These are phyloP conservation scores for Cantharis flavilabris DNA, from an alignment of 2,888 invertebrate genomes.

Conservation along the genomic window DNA sequence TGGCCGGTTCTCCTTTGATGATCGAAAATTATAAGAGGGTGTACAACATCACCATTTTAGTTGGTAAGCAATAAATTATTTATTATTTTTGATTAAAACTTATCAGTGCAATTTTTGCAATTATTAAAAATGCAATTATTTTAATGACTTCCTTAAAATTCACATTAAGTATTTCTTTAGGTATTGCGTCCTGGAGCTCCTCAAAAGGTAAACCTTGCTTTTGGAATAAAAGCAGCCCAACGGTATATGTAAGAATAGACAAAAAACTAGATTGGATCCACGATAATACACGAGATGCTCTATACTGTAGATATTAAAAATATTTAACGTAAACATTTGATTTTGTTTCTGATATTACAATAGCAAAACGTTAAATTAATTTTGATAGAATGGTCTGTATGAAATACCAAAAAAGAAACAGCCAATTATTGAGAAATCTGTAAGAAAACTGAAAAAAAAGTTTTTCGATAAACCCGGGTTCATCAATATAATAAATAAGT, in stretches of 20 bases:
- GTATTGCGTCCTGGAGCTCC: conserved; percentile 66
- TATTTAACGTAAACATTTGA: neutral
- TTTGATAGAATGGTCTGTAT: neutral
- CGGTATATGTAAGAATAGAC: conserved; percentile 61
- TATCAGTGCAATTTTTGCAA: too few relatives aligned
- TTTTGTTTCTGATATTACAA: neutral
- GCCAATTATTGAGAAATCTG: too few relatives aligned
- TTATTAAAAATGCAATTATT: too few relatives aligned
- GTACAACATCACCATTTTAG: conserved; percentile 21
- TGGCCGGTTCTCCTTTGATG: conserved; percentile 19
- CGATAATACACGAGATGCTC: conserved; percentile 49
- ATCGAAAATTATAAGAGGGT: conserved; percentile 11
- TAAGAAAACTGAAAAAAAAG: too few relatives aligned
- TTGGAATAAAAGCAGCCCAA: conserved; percentile 43
- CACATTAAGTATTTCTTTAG: conserved; percentile 45
- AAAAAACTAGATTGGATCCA: conserved; percentile 58
- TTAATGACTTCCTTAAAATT: neutral
- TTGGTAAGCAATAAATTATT: conserved; percentile 14
- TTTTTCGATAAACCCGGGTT: too few relatives aligned
- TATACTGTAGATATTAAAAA: conserved; percentile 46
- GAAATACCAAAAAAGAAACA: neutral
- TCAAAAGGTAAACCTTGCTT: conserved; percentile 61
- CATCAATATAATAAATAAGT: too few relatives aligned
- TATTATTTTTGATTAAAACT: too few relatives aligned
- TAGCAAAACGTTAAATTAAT: neutral